Evolutionary conservation across 30 jellyfish, hydroid and myxozoan species (phyloP), one percentile per base, ranked within the genome.

Genomic region (Aurelia aurita complex sp. Pacific): DNA sequence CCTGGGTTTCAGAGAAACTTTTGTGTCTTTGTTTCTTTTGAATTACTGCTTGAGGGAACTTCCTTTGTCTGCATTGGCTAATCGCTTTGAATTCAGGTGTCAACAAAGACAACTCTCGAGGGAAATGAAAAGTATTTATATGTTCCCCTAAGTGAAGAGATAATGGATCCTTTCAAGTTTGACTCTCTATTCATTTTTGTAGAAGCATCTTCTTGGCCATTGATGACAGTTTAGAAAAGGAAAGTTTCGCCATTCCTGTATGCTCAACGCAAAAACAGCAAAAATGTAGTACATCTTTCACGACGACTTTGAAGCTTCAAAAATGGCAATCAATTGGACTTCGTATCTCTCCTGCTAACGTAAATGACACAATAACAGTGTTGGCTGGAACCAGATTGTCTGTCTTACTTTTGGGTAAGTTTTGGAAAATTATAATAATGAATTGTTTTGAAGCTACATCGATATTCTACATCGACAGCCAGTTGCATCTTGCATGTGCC

Each of bases 261-360:
- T 84, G 93, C 64, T 8, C 43, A 3, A 69, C 81, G 15, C 54
- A 18, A 10, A n/a, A 64, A n/a, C 73, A 77, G 8, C 62, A 40
- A 35, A 61, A 35, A 4, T 84, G 93, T 83, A 42, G 67, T 60
- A 46, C 84, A 13, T 55, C 77, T 12, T 34, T 86, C 5, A 60
- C 83, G 11, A 69, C 76, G 1, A 34, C 89, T 0, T 8, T 86
- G 74, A 43, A 69, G 50, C 85, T 86, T 15, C 89, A 77, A 75
- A 86, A 76, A 67, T 86, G 95, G 95, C 95, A 86, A 51, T 65
- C 95, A 43, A 14, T 86, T 67, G 89, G 89, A 10, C 15, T 86
- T 43, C 77, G 68, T 60, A 40, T 77, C 10, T 43, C 50, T 33
- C 69, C 69, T n/a, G 67, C 36, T 4, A 50, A 77, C 11, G 81